phyloP scores from a whole-genome alignment of 2,113 vertebrate species.

The Sardina pilchardus region DNA sequence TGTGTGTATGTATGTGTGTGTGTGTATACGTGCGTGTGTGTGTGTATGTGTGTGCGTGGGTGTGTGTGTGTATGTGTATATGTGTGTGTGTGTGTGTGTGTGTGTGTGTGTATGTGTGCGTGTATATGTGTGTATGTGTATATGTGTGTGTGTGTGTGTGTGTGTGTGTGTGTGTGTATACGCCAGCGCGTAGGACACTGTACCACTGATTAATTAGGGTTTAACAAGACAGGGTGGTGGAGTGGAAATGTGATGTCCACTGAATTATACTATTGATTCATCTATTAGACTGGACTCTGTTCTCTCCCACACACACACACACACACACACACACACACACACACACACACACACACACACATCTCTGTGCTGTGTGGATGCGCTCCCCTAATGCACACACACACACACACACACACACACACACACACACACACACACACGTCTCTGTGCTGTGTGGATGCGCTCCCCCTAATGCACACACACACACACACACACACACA shows the following conservation, averaged over 20 bases:
- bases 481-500: background rate
- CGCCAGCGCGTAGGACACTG: background rate
- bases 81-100: background rate
- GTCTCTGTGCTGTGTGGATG: no score
- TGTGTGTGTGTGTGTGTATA: background rate
- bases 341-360: no score
- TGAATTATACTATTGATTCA: conserved; percentile 49
- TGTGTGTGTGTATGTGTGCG: background rate
- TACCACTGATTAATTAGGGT: conserved; percentile 2
- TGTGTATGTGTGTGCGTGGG: conserved; percentile 20
- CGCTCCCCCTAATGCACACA: background rate
- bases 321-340: background rate
- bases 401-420: background rate
- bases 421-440: no score
- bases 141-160: background rate
- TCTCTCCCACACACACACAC: background rate
- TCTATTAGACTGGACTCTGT: conserved; percentile 40
- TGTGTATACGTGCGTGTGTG: conserved; percentile 8
- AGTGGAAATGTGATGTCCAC: conserved; percentile 33
- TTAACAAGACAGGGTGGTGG: conserved; percentile 5
- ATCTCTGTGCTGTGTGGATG: no score
- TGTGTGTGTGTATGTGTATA: background rate
- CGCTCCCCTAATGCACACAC: background rate
- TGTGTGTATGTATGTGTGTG: background rate
- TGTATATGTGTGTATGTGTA: background rate